Evolutionary conservation across 2,797 vertebrate genomes (phyloP), one percentile per base, ranked within the genome.

Genomic region (Ctenochaetus hawaiiensis): DNA sequence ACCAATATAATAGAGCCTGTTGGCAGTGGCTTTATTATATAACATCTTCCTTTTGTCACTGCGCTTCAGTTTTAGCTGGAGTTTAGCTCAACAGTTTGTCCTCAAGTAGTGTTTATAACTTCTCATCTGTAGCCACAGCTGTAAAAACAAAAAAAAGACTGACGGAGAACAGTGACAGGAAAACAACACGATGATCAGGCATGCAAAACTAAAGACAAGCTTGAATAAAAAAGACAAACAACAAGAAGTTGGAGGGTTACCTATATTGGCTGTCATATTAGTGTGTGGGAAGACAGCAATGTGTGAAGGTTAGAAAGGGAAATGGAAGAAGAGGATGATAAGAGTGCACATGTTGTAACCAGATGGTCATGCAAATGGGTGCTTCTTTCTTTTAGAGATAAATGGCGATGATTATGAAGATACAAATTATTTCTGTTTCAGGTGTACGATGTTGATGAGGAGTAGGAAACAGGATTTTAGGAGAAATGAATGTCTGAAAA

Each of bases 401-500:
- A 84, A 83, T 84, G 67, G 48, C 14, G 68, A 71, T 82, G 79
- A 66, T 1, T 37, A 87, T 92, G 89, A 90, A 84, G 90, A 83
- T 82, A 80, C 71, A 68, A 48, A 54, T 57, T 85, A 80, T 77
- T 53, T 85, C 82, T 75, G 53, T 86, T 78, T 72, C 83, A 87
- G 61, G 47, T 82, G 77, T 72, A 78, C 45, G 61, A 89, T 88
- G 72, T 11, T 1, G 39, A 41, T 41, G 72, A 84, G 44, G 64
- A 82, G 64, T 72, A 91, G 70, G 89, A 90, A 78, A 87, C 79
- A 88, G 89, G 85, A 87, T 71, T 79, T 85, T 41, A 86, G 75
- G 80, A 66, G 56, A 78, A 85, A 91, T 78, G 58, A 16, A 84
- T 86, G 83, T 87, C 47, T 85, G 83, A 70, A 81, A 7, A 80